These are phyloP conservation scores for Noctilio leporinus DNA, from an alignment of 2,113 vertebrate genomes.

Conservation along the genomic window DNA sequence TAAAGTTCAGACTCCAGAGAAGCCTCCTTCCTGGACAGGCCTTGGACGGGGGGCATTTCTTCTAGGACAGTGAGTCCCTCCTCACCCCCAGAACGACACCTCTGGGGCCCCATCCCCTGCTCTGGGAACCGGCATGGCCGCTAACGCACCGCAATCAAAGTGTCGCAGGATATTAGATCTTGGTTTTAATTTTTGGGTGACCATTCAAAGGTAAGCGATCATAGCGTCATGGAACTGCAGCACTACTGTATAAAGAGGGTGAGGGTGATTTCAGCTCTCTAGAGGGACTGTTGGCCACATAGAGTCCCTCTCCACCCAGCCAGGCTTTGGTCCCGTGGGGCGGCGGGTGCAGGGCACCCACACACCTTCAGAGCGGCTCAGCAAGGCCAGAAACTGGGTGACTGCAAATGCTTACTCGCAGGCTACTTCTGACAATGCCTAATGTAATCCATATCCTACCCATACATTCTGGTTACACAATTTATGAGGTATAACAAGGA, in stretches of 20 bases:
- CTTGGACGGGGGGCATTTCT: neutral
- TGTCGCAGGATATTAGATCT: conserved; percentile 9
- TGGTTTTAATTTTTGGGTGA: neutral
- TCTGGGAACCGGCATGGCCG: neutral
- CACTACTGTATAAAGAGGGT: neutral
- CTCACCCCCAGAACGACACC: rapidly evolving
- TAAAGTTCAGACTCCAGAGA: no score
- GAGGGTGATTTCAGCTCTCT: neutral
- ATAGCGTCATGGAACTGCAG: neutral
- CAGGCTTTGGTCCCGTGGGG: neutral
- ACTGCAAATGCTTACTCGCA: conserved; percentile 72
- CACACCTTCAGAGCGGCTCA: conserved; percentile 54
- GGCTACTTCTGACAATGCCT: conserved; percentile 79
- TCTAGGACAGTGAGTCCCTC: neutral
- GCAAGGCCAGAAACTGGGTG: conserved; percentile 41
- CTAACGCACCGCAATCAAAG: neutral
- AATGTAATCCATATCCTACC: conserved; percentile 83
- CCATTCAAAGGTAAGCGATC: neutral
- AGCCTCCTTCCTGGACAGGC: neutral
- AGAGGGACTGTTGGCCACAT: neutral
- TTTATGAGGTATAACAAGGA: conserved; percentile 83
- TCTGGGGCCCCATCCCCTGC: neutral
- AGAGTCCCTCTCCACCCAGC: conserved; percentile 17
- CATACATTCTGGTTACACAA: conserved; percentile 80
- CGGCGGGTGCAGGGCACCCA: conserved; percentile 45